Evolutionary conservation across 2,888 invertebrate species (phyloP).

Genomic region (Netelia virgata): DNA sequence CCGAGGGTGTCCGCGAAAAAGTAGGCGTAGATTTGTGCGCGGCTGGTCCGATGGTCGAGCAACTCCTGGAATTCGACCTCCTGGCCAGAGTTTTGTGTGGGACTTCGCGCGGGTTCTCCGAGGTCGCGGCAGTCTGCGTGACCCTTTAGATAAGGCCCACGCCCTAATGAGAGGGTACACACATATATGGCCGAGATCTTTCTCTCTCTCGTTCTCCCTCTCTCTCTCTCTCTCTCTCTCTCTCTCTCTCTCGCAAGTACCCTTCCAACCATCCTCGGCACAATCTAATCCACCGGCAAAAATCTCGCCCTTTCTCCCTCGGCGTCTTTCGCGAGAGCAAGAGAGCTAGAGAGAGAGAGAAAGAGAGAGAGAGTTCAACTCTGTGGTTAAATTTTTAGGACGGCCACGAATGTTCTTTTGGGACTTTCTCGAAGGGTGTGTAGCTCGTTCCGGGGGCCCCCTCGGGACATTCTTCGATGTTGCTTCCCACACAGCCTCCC

Average conservation of each 20-base stretch:
- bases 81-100: conserved; percentile 68
- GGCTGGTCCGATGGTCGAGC: conserved; percentile 70
- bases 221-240: conserved; percentile 51
- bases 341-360: conserved; percentile 37
- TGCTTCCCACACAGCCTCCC: conserved; percentile 74
- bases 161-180: conserved; percentile 85
- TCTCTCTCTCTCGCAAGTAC: conserved; percentile 51
- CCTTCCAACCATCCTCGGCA: conserved; percentile 44
- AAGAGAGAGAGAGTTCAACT: conserved; percentile 67
- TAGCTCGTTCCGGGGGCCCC: conserved; percentile 48
- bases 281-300: conserved; percentile 63
- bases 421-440: conserved; percentile 47
- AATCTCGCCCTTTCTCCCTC: conserved; percentile 15
- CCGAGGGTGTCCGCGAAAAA: conserved; percentile 62
- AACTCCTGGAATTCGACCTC: conserved; percentile 81
- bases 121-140: conserved; percentile 82
- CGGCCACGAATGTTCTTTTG: conserved; percentile 57
- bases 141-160: conserved; percentile 84
- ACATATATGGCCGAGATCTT: conserved; percentile 25
- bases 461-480: conserved; percentile 74
- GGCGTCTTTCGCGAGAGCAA: conserved; percentile 29
- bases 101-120: conserved; percentile 76
- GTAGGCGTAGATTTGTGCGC: conserved; percentile 61
- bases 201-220: conserved; percentile 62
- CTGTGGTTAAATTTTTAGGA: conserved; percentile 81